These are phyloP conservation scores for Vespertilio murinus DNA, from an alignment of 2,797 vertebrate species.

Conservation along the genomic window DNA sequence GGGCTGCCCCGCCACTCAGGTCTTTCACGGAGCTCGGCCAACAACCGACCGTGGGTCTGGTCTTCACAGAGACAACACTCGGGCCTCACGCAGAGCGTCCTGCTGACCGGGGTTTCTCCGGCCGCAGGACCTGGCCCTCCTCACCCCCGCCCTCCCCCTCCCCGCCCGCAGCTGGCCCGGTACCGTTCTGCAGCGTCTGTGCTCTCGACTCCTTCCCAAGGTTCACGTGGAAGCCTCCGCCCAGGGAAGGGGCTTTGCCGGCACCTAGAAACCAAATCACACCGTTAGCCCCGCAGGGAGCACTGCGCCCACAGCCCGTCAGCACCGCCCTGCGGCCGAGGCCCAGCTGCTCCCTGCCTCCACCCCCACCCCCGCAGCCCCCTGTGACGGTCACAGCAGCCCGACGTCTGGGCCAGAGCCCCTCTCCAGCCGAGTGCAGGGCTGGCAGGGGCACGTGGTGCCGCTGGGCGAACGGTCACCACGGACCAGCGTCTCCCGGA, in stretches of 20 bases:
- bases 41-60: not conserved
- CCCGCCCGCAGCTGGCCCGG: accelerated
- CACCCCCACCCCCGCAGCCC: too few species aligned
- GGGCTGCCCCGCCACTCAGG: too few species aligned
- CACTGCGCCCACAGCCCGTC: not conserved
- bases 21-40: not conserved
- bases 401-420: too few species aligned
- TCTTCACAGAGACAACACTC: not conserved
- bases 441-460: accelerated
- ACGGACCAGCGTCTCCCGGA: too few species aligned
- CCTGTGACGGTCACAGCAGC: accelerated
- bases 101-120: not conserved
- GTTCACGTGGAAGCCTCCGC: slow-evolving; percentile 93
- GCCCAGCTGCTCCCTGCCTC: not conserved
- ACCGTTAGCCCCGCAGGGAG: not conserved
- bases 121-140: accelerated
- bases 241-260: slow-evolving; percentile 91
- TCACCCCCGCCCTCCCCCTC: accelerated
- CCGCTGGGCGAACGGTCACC: not conserved
- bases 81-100: not conserved
- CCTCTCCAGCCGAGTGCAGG: accelerated
- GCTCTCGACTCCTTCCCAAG: slow-evolving; percentile 95
- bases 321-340: not conserved
- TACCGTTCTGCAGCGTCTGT: slow-evolving; percentile 95
- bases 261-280: slow-evolving; percentile 85